Percentiles rank a stretch among this genome's conserved stretches.
Evolutionary conservation across 2,797 vertebrate genomes (phyloP).

Genomic region (Cheirogaleus major): DNA sequence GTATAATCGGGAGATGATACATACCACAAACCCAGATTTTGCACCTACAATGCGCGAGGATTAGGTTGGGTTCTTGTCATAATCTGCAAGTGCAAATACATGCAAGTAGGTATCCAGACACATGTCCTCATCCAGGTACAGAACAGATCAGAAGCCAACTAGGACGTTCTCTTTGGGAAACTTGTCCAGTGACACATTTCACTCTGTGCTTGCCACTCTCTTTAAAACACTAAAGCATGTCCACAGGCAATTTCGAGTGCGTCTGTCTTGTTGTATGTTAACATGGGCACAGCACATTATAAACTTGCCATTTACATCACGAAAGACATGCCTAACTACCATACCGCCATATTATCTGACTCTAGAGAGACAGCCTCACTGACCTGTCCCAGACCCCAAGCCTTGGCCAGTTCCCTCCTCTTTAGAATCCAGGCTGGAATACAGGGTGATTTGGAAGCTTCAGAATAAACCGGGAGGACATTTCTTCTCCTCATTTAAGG

Average conservation of each 20-base stretch:
- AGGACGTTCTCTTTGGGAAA: not conserved
- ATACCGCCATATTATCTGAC: not conserved
- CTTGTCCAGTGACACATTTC: not conserved
- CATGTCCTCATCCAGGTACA: not conserved
- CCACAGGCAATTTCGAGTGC: constrained; percentile 54
- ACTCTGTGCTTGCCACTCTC: not conserved
- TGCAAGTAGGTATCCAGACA: not conserved
- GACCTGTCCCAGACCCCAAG: not conserved
- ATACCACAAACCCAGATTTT: not conserved
- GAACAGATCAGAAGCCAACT: not conserved
- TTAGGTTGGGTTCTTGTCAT: not conserved
- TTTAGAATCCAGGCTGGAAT: not conserved
- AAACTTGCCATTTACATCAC: not conserved
- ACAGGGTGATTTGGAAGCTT: not conserved
- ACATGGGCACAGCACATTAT: not conserved
- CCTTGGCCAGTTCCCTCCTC: accelerated
- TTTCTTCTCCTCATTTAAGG: not conserved
- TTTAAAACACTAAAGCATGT: not conserved
- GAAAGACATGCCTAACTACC: constrained; percentile 5
- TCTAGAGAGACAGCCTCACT: not conserved
- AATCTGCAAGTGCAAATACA: not conserved
- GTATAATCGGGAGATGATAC: not conserved
- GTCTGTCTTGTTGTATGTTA: not conserved
- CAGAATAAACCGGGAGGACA: not conserved
- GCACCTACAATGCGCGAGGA: not conserved